These are phyloP conservation scores for Ochropleura leucogaster DNA, from an alignment of 2,888 invertebrate species.

Conservation along the genomic window DNA sequence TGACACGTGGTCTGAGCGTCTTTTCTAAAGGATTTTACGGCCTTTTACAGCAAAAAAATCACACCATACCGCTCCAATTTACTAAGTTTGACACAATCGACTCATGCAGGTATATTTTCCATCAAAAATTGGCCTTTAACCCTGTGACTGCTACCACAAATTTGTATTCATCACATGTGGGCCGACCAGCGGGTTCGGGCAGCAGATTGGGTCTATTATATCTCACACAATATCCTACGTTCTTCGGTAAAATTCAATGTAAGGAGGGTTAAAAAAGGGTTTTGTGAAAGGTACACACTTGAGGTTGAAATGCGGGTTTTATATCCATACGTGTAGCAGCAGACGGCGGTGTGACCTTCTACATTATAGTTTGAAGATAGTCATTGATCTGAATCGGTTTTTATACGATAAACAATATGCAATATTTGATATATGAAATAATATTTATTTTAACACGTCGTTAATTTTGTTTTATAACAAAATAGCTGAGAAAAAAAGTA, in stretches of 20 bases:
- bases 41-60: constrained; percentile 32
- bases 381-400: constrained; percentile 28
- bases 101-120: constrained; percentile 57
- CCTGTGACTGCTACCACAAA: constrained; percentile 53
- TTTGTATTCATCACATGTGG: constrained; percentile 68
- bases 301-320: constrained; percentile 52
- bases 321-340: constrained; percentile 42
- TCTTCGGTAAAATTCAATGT: constrained; percentile 73
- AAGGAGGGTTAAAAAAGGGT: constrained; percentile 68
- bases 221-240: constrained; percentile 69
- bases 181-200: constrained; percentile 57
- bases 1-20: not conserved
- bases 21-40: constrained; percentile 15
- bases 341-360: constrained; percentile 31
- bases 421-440: too few species aligned
- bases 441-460: too few species aligned
- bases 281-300: constrained; percentile 59
- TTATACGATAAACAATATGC: too few species aligned
- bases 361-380: constrained; percentile 34
- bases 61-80: constrained; percentile 14
- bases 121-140: constrained; percentile 61
- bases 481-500: too few species aligned
- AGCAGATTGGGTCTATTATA: constrained; percentile 72
- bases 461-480: too few species aligned
- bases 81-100: constrained; percentile 49